Evolutionary conservation across 2,113 vertebrate genomes (phyloP), one percentile per base, ranked within the genome.

Genomic region (Elephas maximus): DNA sequence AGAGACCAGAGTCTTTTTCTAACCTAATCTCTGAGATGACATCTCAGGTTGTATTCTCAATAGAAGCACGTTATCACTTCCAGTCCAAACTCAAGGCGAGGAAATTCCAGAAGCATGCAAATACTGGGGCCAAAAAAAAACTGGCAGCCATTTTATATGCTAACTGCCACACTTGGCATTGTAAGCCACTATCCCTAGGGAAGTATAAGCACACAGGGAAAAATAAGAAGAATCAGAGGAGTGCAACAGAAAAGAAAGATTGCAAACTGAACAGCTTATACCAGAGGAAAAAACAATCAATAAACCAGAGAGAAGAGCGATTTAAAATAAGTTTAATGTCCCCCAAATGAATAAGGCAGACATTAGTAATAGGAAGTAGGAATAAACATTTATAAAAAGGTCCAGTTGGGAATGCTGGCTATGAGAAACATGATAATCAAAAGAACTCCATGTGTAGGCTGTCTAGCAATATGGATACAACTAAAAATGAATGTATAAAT

Each of bases 311-410:
- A 87, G 45, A 91, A 91, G 7, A 62, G 30, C 6, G 20, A 74
- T 44, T 91, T 69, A 21, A 83, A 74, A 63, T 80, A 94, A 88
- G 11, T 12, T 93, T 88, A 85, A 12, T 87, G 71, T 57, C 20
- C 37, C 87, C 10, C 73, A 60, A 89, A 3, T 20, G 63, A 28
- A 62, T 79, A 76, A 23, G 24, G 9, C 4, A 74, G 37, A 48
- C n/a, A 83, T 21, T 69, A 15, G 30, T n/a, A 83, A 83, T 41
- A 65, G 41, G 44, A 78, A 77, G 37, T 69, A 63, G 26, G 41
- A 94, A 62, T 6, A 90, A 79, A 37, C 5, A 69, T 76, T 53
- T 51, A 41, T 44, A 76, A 63, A 78, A 85, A 81, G 9, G 4
- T 71, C 4, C 20, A 73, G 10, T 10, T 67, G 24, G 9, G 45